Base-by-base conservation (phyloP, 2,797 vertebrate species). In the Hippoglossus hippoglossus region DNA sequence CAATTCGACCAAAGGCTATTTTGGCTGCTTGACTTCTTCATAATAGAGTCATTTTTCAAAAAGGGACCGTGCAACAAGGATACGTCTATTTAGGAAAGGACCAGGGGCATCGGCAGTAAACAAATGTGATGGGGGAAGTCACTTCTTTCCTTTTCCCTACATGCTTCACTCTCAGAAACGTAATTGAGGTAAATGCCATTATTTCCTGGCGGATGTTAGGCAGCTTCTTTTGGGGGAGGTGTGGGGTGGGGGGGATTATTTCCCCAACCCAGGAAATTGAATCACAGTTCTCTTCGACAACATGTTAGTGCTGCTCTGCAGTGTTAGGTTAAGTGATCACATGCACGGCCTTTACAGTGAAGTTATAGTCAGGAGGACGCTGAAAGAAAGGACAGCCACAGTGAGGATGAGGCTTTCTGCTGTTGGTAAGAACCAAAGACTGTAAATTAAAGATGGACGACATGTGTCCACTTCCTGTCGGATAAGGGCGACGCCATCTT, bases 1-100 rank as follows among this genome's bases (percentile, higher is more conserved):
- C 62, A 22, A 36, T 63, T 79, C 41, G 21, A 70, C 73, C 73
- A 80, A 75, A 64, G 70, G 86, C 79, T 82, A 71, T 82, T 87
- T 77, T 63, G 74, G 76, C 71, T 81, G 58, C 61, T 59, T 63
- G 68, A 64, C 77, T 81, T 76, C 50, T 73, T 83, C 59, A 77
- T 88, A 84, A 86, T 81, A 64, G 80, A 82, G 72, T 77, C 49
- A 87, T 87, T 86, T 89, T 84, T 89, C 78, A 87, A 69, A 41
- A 46, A 10, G 11, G 58, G 72, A 62, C 63, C 53, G 44, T 4
- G 59, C 19, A 79, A 69, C 60, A 58, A 63, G 73, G 75, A 88
- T 71, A 60, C 31, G 28, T 81, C 84, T 85, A 47, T 83, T 85
- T 80, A 82, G 67, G 52, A 80, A 75, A 75, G 71, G 73, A 80